phyloP scores from a whole-genome alignment of 2,797 vertebrate species.

The Cyclopterus lumpus region DNA sequence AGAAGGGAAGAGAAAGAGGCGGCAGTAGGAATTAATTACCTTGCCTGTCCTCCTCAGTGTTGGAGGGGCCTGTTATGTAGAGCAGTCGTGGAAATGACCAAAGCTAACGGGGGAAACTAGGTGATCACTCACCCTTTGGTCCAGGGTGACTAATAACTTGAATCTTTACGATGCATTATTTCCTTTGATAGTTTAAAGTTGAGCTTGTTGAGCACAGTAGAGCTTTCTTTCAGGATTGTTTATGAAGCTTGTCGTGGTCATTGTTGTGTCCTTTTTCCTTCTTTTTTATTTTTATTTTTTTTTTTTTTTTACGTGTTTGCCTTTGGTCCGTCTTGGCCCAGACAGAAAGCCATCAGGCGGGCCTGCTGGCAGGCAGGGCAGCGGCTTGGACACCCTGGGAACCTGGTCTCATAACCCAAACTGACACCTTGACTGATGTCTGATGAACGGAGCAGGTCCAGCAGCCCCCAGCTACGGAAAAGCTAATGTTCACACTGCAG shows the following conservation, averaged over 20 bases:
- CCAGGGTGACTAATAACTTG: conserved; percentile 51
- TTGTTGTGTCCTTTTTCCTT: conserved; percentile 20
- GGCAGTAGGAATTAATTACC: conserved; percentile 80
- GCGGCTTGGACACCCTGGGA: conserved; percentile 71
- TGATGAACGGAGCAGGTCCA: conserved; percentile 75
- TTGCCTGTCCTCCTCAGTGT: conserved; percentile 72
- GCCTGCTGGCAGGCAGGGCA: conserved; percentile 59
- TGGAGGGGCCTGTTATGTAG: conserved; percentile 69
- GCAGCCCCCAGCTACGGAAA: conserved; percentile 73
- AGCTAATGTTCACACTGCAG: conserved; percentile 70
- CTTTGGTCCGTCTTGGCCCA: conserved; percentile 61
- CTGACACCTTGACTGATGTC: conserved; percentile 83
- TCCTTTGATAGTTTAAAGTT: conserved; percentile 44
- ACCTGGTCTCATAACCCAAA: conserved; percentile 74
- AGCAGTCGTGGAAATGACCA: conserved; percentile 77
- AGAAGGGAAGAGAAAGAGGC: conserved; percentile 72
- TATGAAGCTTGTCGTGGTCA: not conserved
- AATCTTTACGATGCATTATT: conserved; percentile 57
- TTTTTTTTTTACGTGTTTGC: conserved; percentile 43
- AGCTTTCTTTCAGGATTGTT: not conserved
- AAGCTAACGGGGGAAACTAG: conserved; percentile 58
- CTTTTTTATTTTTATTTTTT: not conserved
- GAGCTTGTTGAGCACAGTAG: not conserved
- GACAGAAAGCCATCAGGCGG: conserved; percentile 65
- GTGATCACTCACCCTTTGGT: conserved; percentile 62